Evolutionary conservation across 2,888 invertebrate species (phyloP).

Genomic region (Mechanitis mazaeus): DNA sequence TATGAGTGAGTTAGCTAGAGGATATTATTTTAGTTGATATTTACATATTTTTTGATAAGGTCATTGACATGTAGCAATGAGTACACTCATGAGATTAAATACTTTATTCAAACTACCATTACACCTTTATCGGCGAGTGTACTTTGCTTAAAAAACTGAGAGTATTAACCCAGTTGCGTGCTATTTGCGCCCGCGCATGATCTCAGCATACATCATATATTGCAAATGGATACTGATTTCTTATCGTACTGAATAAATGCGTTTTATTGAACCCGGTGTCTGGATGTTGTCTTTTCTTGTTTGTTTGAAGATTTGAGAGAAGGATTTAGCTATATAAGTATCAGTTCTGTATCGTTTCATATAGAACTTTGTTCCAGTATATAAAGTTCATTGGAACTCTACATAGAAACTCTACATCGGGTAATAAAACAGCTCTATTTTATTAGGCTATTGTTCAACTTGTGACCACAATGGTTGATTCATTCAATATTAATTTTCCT

Average conservation of each 20-base stretch:
- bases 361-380: too few species aligned
- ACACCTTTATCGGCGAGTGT: conserved; percentile 5
- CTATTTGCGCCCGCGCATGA: conserved; percentile 42
- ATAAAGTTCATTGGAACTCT: too few species aligned
- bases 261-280: conserved; percentile 21
- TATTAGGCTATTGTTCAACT: conserved; percentile 23
- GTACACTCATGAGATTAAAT: too few species aligned
- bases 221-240: conserved; percentile 32
- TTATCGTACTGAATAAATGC: conserved; percentile 29
- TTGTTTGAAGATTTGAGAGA: background rate
- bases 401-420: background rate
- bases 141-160: conserved; percentile 35
- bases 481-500: conserved; percentile 21
- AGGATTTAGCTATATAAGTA: background rate
- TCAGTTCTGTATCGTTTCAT: too few species aligned
- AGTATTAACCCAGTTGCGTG: conserved; percentile 57
- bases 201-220: conserved; percentile 33
- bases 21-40: too few species aligned
- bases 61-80: too few species aligned
- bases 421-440: conserved; percentile 9
- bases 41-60: too few species aligned
- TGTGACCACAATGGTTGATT: conserved; percentile 20
- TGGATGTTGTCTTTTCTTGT: background rate
- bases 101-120: background rate
- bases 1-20: background rate